Evolutionary conservation across 37 sponge, comb jelly and placozoan species (phyloP).

Genomic region (Corticium candelabrum): DNA sequence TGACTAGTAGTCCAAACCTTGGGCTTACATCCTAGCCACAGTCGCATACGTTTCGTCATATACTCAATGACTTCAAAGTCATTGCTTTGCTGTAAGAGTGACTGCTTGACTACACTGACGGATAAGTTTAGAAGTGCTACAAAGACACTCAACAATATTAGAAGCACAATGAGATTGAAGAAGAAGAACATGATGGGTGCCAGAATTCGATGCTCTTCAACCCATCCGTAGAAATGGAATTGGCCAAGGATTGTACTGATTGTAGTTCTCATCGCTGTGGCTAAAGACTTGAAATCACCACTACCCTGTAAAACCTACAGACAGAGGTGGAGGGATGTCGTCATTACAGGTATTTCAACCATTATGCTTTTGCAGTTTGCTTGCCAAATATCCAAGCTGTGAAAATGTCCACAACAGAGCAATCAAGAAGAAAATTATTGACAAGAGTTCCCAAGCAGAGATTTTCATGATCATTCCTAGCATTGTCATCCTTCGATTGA

Average conservation of each 20-base stretch:
- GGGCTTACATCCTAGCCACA: neutral
- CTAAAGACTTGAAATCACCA: too few species aligned
- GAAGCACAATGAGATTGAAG: neutral
- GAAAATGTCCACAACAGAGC: too few species aligned
- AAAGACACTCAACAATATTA: neutral
- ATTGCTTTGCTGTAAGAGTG: neutral
- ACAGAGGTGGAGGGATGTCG: too few species aligned
- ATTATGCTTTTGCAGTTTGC: too few species aligned
- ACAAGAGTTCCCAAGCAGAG: neutral
- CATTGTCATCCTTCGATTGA: neutral
- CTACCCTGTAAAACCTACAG: too few species aligned
- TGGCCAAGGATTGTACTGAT: neutral
- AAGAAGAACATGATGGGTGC: neutral
- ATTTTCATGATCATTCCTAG: neutral
- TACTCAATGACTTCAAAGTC: neutral
- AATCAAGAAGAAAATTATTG: too few species aligned
- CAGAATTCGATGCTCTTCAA: neutral
- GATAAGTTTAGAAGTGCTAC: neutral
- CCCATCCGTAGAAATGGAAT: neutral
- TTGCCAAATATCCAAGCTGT: too few species aligned
- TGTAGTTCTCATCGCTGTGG: too few species aligned
- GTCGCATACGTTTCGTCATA: neutral
- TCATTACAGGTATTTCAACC: too few species aligned
- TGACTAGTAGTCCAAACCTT: too few species aligned
- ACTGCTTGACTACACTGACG: neutral